Evolutionary conservation across 2,113 vertebrate genomes (phyloP).

Genomic region (Tursiops truncatus): DNA sequence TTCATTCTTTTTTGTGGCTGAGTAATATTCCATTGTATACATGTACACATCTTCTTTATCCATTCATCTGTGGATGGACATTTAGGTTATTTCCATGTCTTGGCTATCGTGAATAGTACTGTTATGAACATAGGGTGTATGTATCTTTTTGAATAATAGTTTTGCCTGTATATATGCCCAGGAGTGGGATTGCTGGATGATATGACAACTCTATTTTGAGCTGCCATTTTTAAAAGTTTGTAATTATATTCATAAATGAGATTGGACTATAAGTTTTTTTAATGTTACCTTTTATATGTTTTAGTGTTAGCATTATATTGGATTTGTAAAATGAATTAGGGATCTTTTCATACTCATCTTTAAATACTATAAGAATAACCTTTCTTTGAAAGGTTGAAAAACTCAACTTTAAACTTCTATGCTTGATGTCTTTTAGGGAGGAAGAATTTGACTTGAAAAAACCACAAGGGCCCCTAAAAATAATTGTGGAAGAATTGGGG

Average conservation of each 20-base stretch:
- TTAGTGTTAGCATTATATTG: not conserved
- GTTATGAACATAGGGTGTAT: too few relatives aligned
- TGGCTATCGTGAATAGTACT: too few relatives aligned
- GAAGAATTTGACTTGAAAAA: not conserved
- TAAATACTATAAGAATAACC: not conserved
- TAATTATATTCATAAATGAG: not conserved
- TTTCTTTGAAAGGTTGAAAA: not conserved
- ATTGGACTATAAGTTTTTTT: not conserved
- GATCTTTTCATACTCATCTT: not conserved
- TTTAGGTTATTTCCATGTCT: too few relatives aligned
- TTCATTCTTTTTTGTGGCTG: too few relatives aligned
- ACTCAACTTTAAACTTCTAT: not conserved
- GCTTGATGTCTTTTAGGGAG: not conserved
- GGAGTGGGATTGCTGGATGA: too few relatives aligned
- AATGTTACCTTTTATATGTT: not conserved
- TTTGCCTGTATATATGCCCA: too few relatives aligned
- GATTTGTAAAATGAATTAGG: not conserved
- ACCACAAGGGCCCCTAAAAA: not conserved
- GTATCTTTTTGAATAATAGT: too few relatives aligned
- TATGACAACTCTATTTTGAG: too few relatives aligned
- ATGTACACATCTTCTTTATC: too few relatives aligned
- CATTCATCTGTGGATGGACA: too few relatives aligned
- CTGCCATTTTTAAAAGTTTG: not conserved
- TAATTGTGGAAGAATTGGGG: not conserved
- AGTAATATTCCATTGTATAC: too few relatives aligned